These are phyloP conservation scores for Pachycephus smyrnensis DNA, from an alignment of 2,888 invertebrate species.

Conservation along the genomic window DNA sequence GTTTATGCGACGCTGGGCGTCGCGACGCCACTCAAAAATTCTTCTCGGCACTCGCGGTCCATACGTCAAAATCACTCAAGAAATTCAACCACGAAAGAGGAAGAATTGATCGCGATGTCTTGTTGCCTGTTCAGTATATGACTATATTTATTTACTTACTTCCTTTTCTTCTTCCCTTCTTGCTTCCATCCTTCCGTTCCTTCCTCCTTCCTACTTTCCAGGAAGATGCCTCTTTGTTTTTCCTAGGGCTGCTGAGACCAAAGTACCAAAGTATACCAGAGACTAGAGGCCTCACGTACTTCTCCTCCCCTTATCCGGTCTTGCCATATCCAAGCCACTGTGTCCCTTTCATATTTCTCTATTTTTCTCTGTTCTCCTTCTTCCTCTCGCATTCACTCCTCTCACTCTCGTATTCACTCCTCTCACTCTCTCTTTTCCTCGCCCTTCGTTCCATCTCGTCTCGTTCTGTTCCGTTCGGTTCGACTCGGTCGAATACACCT, in stretches of 20 bases:
- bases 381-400: neutral
- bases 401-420: neutral
- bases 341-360: neutral
- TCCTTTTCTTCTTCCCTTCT: neutral
- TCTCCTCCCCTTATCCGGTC: neutral
- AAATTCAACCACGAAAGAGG: conserved; percentile 6
- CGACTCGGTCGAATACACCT: neutral
- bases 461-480: neutral
- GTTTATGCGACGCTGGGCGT: neutral
- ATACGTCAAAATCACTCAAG: conserved; percentile 15
- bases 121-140: too few species aligned
- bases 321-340: neutral
- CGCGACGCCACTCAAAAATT: neutral
- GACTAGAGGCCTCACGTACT: neutral
- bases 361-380: neutral
- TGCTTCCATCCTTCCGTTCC: neutral
- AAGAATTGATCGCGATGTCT: neutral
- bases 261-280: neutral
- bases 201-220: neutral
- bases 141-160: neutral
- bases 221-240: neutral
- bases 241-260: neutral
- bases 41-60: neutral
- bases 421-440: neutral
- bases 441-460: neutral